Base-by-base conservation (phyloP, 53 echinoderm and acorn worm genomes). In the Antedon mediterranea region DNA sequence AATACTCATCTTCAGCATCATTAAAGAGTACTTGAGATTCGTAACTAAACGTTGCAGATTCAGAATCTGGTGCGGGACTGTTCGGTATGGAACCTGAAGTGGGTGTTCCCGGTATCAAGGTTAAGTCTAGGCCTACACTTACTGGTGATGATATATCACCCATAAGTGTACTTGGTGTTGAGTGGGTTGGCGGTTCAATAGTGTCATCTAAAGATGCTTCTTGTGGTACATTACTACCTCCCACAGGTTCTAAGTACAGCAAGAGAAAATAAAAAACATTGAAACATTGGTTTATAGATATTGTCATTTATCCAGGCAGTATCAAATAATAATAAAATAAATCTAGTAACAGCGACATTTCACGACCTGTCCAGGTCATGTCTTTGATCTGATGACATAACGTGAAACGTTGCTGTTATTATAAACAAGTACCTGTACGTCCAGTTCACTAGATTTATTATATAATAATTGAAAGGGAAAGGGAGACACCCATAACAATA, bases 11-110 rank as follows among this genome's bases (percentile, higher is more conserved):
- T 43, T 78, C 74, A 30, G 77, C 84, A 33, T 92, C 88, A 1
- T 88, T 85, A n/a, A 89, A 29, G 6, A 97, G 73, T 43, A 97
- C 85, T 33, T 97, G 92, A 0, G 83, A 73, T 14, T 85, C 86
- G 34, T 89, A 76, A 7, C 79, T 57, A 37, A 79, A 72, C 31
- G 79, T 57, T 29, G 79, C 42, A 0, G 31, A 33, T n/a, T 75
- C 79, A 9, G 78, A 72, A 30, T 78, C 77, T n/a, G 23, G 23
- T 76, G 23, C 76, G 5, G 32, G 74, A 13, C 74, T 33, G 76
- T 20, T 28, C 6, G 32, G 28, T 76, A 28, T 76, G 33, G 34
- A 31, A 3, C 34, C 32, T 20, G 27, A 3, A 33, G 34, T 7
- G 4, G 76, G 32, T 32, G 33, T 28, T 32, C 76, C 32, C 26